A percentile compares a stretch with the other conserved stretches of the same genome.
These are phyloP conservation scores for Bufo bufo DNA, from an alignment of 2,113 vertebrate genomes.

Conservation along the genomic window DNA sequence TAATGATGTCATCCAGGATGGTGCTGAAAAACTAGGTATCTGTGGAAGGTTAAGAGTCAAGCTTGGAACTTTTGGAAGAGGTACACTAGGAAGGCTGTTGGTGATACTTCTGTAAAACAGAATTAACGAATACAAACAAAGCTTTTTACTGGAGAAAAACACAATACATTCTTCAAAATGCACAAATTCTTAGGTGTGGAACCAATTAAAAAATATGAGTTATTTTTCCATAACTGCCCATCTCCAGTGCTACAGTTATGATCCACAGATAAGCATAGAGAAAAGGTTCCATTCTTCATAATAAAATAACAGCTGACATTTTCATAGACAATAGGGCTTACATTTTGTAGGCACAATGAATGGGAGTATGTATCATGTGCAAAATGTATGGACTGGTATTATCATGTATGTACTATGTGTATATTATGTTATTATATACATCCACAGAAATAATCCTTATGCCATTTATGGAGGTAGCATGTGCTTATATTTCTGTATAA, in stretches of 20 bases:
- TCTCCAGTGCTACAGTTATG: neutral
- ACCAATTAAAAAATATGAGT: neutral
- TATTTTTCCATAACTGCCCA: neutral
- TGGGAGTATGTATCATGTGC: neutral
- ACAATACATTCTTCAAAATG: neutral
- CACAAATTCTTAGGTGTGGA: neutral
- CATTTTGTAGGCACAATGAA: neutral
- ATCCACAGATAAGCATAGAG: neutral
- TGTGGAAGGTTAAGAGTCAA: constrained; percentile 93
- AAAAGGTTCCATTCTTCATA: neutral
- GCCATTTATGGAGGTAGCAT: too few species aligned
- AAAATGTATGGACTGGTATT: too few species aligned
- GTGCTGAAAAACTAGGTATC: constrained; percentile 93
- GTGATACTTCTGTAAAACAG: constrained; percentile 90
- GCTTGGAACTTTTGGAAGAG: constrained; percentile 96
- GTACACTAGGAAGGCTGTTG: constrained; percentile 94
- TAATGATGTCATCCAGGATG: constrained; percentile 93
- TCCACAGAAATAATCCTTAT: too few species aligned
- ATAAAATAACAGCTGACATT: neutral
- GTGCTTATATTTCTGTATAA: neutral
- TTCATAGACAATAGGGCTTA: too few species aligned
- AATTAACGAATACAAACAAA: constrained; percentile 75
- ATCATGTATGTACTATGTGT: too few species aligned
- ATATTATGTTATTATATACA: neutral
- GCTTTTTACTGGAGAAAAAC: neutral